phyloP scores from a whole-genome alignment of 1,140 invertebrate species.

The Periplaneta americana region DNA sequence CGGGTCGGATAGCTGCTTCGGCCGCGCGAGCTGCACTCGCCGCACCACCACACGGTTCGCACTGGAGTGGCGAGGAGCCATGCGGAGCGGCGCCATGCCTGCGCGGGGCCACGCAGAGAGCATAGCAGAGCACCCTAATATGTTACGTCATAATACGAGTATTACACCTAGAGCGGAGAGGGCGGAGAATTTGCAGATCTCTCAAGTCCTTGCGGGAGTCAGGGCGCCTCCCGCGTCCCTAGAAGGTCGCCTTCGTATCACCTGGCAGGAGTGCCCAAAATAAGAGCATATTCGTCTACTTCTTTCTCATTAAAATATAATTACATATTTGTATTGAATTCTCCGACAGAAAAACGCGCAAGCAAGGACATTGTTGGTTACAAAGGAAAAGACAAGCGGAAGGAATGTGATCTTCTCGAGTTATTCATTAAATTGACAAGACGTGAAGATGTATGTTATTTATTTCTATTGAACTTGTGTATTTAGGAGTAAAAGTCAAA shows the following conservation, averaged over 20 bases:
- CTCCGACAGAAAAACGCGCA: neutral
- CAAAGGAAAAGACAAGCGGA: neutral
- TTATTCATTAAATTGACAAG: too few species aligned
- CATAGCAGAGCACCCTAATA: neutral
- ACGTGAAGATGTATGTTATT: too few species aligned
- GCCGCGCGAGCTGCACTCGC: neutral
- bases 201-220: neutral
- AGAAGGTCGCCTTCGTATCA: neutral
- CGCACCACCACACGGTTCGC: neutral
- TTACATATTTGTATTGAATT: neutral
- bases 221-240: neutral
- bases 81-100: neutral
- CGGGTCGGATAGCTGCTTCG: too few species aligned
- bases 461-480: too few species aligned
- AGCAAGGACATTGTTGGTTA: neutral
- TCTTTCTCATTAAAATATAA: neutral
- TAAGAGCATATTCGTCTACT: neutral
- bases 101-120: neutral
- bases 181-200: neutral
- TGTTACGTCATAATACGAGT: neutral
- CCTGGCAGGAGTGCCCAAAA: neutral
- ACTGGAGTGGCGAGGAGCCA: neutral
- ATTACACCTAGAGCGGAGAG: neutral
- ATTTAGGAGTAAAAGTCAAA: too few species aligned
- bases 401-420: neutral